Conservation (phyloP, 2,113 vertebrate genomes). For the Indicator maculatus region DNA sequence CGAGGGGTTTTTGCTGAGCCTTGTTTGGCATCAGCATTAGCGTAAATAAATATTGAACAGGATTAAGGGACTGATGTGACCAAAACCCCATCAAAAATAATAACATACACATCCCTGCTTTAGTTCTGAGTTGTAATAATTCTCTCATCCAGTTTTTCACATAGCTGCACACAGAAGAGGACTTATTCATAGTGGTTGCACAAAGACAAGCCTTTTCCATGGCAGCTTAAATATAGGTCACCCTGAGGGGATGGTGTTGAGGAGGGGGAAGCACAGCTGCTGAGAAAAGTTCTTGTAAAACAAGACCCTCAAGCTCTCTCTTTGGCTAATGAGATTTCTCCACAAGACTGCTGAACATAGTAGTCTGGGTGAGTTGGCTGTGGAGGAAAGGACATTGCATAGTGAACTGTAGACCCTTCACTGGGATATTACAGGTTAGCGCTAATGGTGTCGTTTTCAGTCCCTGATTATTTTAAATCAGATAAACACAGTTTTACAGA, state of each 20-base stretch:
- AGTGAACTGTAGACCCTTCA: not conserved
- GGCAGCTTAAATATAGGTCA: not conserved
- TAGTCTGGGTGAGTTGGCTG: not conserved
- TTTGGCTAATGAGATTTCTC: not conserved
- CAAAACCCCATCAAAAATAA: not conserved
- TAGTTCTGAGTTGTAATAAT: not conserved
- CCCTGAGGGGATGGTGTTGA: not conserved
- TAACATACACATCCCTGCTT: not conserved
- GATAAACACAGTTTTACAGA: not conserved
- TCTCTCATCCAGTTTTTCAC: not conserved
- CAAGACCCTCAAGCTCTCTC: slow-evolving; percentile 9
- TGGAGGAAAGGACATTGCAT: not conserved
- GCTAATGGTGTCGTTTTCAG: not conserved
- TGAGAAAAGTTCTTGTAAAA: slow-evolving; percentile 18
- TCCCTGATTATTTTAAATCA: slow-evolving; percentile 17
- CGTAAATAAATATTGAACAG: not conserved
- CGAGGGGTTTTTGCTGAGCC: not conserved
- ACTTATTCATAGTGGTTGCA: not conserved
- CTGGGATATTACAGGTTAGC: not conserved
- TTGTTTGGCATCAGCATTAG: not conserved
- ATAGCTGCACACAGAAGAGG: not conserved
- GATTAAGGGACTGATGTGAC: not conserved
- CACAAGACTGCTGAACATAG: not conserved
- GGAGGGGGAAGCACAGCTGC: not conserved
- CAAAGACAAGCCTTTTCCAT: not conserved